Base-by-base conservation (phyloP, 2,888 invertebrate species). In the Graphium colonna region DNA sequence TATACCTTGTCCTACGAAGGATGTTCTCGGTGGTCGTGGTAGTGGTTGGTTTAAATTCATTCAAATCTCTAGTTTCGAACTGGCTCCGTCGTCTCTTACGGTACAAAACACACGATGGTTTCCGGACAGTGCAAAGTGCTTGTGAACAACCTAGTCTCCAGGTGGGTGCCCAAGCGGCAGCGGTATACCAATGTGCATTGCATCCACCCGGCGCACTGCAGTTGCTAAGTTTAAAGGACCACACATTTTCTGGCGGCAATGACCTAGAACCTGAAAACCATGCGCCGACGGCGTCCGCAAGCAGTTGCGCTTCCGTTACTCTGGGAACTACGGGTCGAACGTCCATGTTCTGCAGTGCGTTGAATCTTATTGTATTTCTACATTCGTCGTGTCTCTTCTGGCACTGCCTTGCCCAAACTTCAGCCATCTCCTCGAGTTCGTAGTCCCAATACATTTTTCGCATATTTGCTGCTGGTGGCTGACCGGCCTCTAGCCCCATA, bases 361-460 rank as follows among this genome's bases (percentile, higher is more conserved):
- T 86, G 57, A 83, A 88, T 33, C 87, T 67, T 13, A 87, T 65
- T 0, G 83, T 89, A 57, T 87, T 87, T 56, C 88, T 76, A 57
- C 88, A 89, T 58, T 89, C 88, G 41, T 89, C 89, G 55, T 90
- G 90, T n/a, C 85, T 72, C 54, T 87, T 86, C 58, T 83, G 88
- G 58, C 90, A 90, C 53, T 88, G 87, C 7, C 90, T 77, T 0
- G 89, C 90, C 90, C 90, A 90, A 3, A 79, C 66, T 33, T 89
- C 87, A 0, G 90, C 90, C 77, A 77, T 81, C 17, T 74, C 65
- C 55, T 90, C 90, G 0, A 90, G 71, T 59, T 90, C 90, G 53
- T 79, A 78, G 53, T 90, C 90, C 90, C 90, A 90, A n/a, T 88
- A 90, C 79, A 90, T 76, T 63, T 90, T 88, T 5, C 87, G 79